Conservation (phyloP, 2,113 vertebrate genomes). For the Plestiodon gilberti region DNA sequence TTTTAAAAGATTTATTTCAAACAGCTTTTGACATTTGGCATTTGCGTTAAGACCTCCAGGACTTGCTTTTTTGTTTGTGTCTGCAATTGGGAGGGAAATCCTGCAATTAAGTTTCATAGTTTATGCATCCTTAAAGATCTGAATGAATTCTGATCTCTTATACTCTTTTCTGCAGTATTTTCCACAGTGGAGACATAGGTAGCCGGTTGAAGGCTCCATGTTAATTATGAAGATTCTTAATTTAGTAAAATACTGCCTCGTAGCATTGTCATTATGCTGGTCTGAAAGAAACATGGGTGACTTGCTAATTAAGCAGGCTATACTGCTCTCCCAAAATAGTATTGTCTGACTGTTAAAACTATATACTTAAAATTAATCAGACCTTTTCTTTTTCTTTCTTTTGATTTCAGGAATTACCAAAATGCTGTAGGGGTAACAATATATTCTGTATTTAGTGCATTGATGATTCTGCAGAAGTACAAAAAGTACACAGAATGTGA, state of each 20-base stretch:
- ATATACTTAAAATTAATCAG: not conserved
- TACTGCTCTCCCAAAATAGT: not conserved
- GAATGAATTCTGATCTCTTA: not conserved
- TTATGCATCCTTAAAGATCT: not conserved
- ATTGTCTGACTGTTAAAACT: not conserved
- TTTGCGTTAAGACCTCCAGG: conserved; percentile 39
- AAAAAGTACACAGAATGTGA: not conserved
- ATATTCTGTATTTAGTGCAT: not conserved
- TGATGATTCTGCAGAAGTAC: not conserved
- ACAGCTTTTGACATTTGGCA: conserved; percentile 27
- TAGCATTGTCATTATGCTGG: not conserved
- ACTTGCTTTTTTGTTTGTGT: conserved; percentile 2
- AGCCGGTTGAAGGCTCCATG: conserved; percentile 3
- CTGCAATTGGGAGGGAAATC: not conserved
- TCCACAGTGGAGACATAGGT: not conserved
- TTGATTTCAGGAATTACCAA: not conserved
- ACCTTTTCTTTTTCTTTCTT: not conserved
- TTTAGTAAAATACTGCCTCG: conserved; percentile 17
- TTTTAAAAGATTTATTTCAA: conserved; percentile 51
- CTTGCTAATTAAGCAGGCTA: not conserved
- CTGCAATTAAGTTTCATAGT: conserved; percentile 30
- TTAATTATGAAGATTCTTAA: not conserved
- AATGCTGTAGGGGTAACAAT: no score
- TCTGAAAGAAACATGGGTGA: conserved; percentile 1
- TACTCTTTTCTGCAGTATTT: not conserved